phyloP scores from a whole-genome alignment of 2,113 vertebrate genomes.

The Oenanthe oenanthe region DNA sequence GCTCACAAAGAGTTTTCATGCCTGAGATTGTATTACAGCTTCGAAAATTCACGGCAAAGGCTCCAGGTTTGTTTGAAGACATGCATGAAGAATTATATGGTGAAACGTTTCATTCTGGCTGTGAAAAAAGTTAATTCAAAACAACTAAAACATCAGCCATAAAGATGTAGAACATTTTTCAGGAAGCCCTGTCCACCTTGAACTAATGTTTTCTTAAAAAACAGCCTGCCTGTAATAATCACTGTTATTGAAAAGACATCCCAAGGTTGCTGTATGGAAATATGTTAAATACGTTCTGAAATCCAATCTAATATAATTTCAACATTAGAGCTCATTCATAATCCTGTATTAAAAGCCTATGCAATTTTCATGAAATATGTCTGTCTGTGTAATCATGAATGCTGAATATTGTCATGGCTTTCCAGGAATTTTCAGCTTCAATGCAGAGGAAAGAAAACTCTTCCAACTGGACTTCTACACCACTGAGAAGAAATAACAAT shows the following conservation, averaged over 20 bases:
- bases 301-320: constrained; percentile 75
- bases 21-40: constrained; percentile 44
- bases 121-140: constrained; percentile 71
- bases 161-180: constrained; percentile 75
- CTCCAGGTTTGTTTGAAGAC: constrained; percentile 66
- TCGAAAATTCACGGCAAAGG: constrained; percentile 34
- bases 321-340: constrained; percentile 78
- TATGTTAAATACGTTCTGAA: constrained; percentile 80
- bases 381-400: constrained; percentile 76
- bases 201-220: constrained; percentile 79
- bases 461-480: constrained; percentile 76
- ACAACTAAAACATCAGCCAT: constrained; percentile 74
- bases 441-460: constrained; percentile 70
- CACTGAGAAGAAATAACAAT: constrained; percentile 77
- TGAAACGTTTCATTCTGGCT: constrained; percentile 68
- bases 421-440: constrained; percentile 74
- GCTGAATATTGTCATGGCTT: constrained; percentile 77
- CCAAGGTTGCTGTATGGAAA: constrained; percentile 73
- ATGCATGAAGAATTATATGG: constrained; percentile 65
- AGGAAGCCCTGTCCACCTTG: constrained; percentile 73
- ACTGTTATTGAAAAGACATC: constrained; percentile 74
- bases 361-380: constrained; percentile 78
- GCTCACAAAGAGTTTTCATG: constrained; percentile 58
- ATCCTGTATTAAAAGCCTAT: constrained; percentile 72
- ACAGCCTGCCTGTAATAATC: constrained; percentile 73